A percentile compares a stretch with the other conserved stretches of the same genome.
These are phyloP conservation scores for Hyalella azteca DNA, from an alignment of 2,888 invertebrate species.

Conservation along the genomic window DNA sequence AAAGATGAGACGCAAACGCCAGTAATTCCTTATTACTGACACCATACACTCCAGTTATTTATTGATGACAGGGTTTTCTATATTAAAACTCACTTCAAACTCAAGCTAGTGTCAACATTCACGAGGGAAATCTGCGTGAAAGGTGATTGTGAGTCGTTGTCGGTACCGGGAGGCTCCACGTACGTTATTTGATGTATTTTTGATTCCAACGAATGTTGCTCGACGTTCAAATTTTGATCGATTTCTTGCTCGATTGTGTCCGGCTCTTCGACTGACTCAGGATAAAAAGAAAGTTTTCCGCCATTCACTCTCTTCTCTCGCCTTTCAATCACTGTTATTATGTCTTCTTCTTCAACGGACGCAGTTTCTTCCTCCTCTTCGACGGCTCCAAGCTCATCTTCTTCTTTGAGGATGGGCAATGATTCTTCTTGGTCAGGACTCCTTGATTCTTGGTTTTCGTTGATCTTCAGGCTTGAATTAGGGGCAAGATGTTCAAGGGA, in stretches of 20 bases:
- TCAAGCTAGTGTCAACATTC: not conserved
- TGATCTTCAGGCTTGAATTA: no score
- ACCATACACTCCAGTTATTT: no score
- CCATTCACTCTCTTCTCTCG: not conserved
- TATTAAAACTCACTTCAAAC: not conserved
- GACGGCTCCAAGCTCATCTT: slow-evolving; percentile 4
- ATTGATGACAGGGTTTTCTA: no score
- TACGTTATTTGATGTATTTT: no score
- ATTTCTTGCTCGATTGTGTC: no score
- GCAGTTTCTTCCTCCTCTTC: slow-evolving; percentile 12
- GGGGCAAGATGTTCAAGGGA: no score
- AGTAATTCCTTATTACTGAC: no score
- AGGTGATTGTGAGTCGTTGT: not conserved
- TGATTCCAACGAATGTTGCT: no score
- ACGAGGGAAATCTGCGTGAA: not conserved
- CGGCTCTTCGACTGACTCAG: not conserved
- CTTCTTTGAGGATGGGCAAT: slow-evolving; percentile 7
- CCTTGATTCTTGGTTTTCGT: no score
- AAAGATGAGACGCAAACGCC: no score
- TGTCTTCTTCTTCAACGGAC: slow-evolving; percentile 29
- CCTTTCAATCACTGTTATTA: slow-evolving; percentile 10
- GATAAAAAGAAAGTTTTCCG: not conserved
- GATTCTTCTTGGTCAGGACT: not conserved
- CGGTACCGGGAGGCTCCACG: not conserved
- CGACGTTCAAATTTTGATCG: no score